A percentile compares a stretch with the other conserved stretches of the same genome.
phyloP scores from a whole-genome alignment of 2,797 vertebrate species.

The Lepus oiostolus region DNA sequence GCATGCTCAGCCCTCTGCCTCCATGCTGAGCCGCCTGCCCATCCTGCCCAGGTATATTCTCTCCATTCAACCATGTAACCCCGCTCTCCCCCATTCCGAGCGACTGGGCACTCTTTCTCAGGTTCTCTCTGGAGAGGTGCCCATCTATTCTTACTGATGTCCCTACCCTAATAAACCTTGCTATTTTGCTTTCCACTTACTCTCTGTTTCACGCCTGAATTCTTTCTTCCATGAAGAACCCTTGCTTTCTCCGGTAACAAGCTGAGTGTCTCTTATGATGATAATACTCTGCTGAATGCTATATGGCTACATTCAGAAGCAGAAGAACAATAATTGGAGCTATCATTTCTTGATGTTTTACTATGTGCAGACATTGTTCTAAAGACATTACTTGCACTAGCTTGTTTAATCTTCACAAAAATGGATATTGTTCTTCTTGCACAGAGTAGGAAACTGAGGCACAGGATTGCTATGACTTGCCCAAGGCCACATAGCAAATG shows the following conservation, averaged over 20 bases:
- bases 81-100: no score
- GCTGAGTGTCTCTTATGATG: background rate
- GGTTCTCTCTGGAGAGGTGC: no score
- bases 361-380: background rate
- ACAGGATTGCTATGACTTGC: background rate
- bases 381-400: background rate
- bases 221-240: no score
- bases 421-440: background rate
- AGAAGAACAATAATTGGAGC: background rate
- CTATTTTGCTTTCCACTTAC: no score
- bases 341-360: background rate
- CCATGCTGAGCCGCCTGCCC: rapidly evolving
- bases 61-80: no score
- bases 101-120: no score
- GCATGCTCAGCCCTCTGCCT: no score
- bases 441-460: background rate
- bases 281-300: background rate
- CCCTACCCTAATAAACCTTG: no score
- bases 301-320: background rate
- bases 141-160: no score
- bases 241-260: no score
- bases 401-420: background rate
- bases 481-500: background rate
- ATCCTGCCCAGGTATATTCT: no score
- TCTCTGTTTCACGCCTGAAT: no score